phyloP scores from a whole-genome alignment of 2,888 invertebrate genomes.

The Eucera pruinosa region DNA sequence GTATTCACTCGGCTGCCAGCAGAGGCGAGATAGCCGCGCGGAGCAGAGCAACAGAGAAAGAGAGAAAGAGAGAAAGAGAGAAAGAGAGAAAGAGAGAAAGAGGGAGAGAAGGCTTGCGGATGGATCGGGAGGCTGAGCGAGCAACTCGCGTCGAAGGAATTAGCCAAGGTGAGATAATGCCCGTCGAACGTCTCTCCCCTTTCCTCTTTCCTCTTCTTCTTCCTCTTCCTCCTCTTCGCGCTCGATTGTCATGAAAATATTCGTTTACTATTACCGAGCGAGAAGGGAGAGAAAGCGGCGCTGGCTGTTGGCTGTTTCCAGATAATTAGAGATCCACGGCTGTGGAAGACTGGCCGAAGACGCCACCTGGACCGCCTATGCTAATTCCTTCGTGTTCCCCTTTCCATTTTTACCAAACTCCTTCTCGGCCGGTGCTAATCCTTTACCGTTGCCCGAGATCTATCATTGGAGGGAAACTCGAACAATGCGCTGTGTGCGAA shows the following conservation, averaged over 20 bases:
- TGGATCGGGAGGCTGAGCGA: slow-evolving; percentile 30
- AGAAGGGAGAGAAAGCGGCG: not conserved
- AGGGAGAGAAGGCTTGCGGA: slow-evolving; percentile 8
- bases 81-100: slow-evolving; percentile 3
- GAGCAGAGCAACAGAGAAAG: slow-evolving; percentile 1
- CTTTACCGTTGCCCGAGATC: not conserved
- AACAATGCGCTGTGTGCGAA: not conserved
- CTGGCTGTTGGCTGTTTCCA: slow-evolving; percentile 54
- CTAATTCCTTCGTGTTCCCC: slow-evolving; percentile 48
- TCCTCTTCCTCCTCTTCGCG: slow-evolving; percentile 15
- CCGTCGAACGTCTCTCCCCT: slow-evolving; percentile 21
- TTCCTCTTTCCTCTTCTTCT: no score
- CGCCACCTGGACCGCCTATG: slow-evolving; percentile 63
- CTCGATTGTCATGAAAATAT: slow-evolving; percentile 81
- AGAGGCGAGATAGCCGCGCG: slow-evolving; percentile 1
- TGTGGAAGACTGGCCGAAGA: slow-evolving; percentile 51
- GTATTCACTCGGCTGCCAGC: slow-evolving; percentile 70
- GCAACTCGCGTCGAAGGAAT: slow-evolving; percentile 57
- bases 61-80: not conserved
- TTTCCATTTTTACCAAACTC: slow-evolving; percentile 2
- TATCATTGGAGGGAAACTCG: not conserved
- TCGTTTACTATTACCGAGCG: slow-evolving; percentile 72
- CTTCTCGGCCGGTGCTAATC: slow-evolving; percentile 27
- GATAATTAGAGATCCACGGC: slow-evolving; percentile 69
- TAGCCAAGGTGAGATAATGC: slow-evolving; percentile 67